Conservation (phyloP, 2,888 invertebrate genomes). For the Buathra laborator region DNA sequence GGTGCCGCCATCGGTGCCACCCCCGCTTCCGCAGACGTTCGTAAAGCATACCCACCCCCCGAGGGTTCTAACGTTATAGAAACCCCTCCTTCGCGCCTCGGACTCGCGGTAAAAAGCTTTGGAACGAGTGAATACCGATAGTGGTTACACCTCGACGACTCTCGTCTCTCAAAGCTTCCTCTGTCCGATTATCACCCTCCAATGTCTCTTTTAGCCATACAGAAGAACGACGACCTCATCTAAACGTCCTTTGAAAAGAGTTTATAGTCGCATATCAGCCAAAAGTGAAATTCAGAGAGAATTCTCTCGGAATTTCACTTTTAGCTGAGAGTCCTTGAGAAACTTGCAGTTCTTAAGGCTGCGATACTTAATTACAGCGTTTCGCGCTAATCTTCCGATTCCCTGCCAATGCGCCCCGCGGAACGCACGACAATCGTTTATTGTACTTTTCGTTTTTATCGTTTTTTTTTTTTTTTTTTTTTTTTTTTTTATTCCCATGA, state of each 20-base stretch:
- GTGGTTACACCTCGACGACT: slow-evolving; percentile 42
- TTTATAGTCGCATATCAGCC: no score
- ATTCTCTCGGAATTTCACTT: background rate
- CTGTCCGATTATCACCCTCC: slow-evolving; percentile 32
- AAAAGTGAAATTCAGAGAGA: background rate
- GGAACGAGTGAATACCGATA: slow-evolving; percentile 57
- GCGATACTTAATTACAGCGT: background rate
- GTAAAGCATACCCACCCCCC: slow-evolving; percentile 18
- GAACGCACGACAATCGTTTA: background rate
- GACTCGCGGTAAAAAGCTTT: slow-evolving; percentile 17
- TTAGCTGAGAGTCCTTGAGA: background rate
- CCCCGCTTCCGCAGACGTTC: slow-evolving; percentile 31
- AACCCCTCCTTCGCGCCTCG: slow-evolving; percentile 41
- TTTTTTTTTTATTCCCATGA: background rate
- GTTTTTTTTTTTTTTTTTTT: no score
- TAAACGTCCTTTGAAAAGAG: no score
- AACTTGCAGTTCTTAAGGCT: background rate
- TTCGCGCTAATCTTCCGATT: background rate
- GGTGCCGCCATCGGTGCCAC: slow-evolving; percentile 25
- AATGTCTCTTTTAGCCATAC: slow-evolving; percentile 16
- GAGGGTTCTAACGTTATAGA: slow-evolving; percentile 31
- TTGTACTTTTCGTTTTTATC: background rate
- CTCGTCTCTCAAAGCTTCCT: slow-evolving; percentile 32
- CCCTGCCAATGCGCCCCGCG: background rate
- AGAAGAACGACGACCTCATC: no score